A percentile compares a stretch with the other conserved stretches of the same genome.
These are phyloP conservation scores for Gasterosteus aculeatus DNA, from an alignment of 2,113 vertebrate species.

Conservation along the genomic window DNA sequence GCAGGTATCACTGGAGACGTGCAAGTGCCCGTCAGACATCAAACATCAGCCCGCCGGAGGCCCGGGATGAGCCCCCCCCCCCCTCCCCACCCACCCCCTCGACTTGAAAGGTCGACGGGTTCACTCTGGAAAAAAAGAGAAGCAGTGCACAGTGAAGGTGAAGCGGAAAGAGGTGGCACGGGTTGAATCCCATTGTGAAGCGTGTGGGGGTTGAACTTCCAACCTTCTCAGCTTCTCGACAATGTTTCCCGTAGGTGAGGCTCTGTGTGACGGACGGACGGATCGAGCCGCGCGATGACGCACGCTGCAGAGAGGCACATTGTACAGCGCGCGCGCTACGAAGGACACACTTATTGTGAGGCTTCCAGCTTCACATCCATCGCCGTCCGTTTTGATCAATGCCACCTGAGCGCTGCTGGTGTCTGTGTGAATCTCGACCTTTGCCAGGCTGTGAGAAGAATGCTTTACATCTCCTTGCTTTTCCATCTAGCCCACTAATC, in stretches of 20 bases:
- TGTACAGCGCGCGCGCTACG: background rate
- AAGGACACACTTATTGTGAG: slow-evolving; percentile 34
- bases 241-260: background rate
- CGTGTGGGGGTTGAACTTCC: slow-evolving; percentile 2
- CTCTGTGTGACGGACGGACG: background rate
- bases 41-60: background rate
- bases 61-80: background rate
- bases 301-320: slow-evolving; percentile 14
- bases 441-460: slow-evolving; percentile 38
- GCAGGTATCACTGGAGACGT: slow-evolving; percentile 47
- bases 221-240: slow-evolving; percentile 4
- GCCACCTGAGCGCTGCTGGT: slow-evolving; percentile 3
- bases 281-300: slow-evolving; percentile 40
- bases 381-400: slow-evolving; percentile 27
- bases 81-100: background rate
- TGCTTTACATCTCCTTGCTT: slow-evolving; percentile 21
- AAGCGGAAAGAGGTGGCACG: background rate
- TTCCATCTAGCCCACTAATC: slow-evolving; percentile 7
- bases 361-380: slow-evolving; percentile 12
- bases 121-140: slow-evolving; percentile 4
- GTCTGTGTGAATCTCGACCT: slow-evolving; percentile 62
- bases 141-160: background rate
- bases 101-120: slow-evolving; percentile 31
- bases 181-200: background rate
- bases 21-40: slow-evolving; percentile 9